A percentile compares a stretch with the other conserved stretches of the same genome.
Conservation (phyloP, 2,888 invertebrate genomes). For the Ctena decussata region DNA sequence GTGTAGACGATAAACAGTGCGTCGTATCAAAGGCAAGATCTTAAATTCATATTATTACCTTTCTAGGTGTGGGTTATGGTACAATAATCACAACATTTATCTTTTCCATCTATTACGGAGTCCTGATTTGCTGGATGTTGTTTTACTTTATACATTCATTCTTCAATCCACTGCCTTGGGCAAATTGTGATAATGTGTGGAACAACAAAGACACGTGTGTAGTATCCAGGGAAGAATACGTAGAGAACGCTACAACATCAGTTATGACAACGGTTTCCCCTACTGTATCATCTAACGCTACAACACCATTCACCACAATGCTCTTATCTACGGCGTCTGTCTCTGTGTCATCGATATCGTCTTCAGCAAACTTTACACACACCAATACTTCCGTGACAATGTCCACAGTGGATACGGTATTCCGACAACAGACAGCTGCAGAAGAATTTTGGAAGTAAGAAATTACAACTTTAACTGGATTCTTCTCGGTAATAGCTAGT, state of each 20-base stretch:
- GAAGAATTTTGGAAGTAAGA: conserved; percentile 54
- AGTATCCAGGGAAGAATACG: neutral
- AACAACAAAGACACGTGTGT: conserved; percentile 52
- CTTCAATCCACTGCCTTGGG: conserved; percentile 57
- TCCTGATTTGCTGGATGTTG: conserved; percentile 87
- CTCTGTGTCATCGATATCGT: neutral
- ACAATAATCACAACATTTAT: conserved; percentile 53
- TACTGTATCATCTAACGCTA: neutral
- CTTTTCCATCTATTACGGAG: conserved; percentile 88
- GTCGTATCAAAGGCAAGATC: too few species aligned
- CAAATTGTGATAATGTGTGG: conserved; percentile 60
- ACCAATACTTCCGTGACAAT: neutral
- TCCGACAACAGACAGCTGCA: conserved; percentile 32
- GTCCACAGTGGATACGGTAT: too few species aligned
- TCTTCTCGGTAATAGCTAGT: too few species aligned
- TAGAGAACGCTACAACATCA: neutral
- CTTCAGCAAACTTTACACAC: neutral
- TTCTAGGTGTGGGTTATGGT: conserved; percentile 56
- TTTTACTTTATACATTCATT: conserved; percentile 85
- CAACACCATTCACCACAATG: neutral
- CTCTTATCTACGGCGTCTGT: neutral
- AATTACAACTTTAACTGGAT: neutral
- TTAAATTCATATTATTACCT: too few species aligned
- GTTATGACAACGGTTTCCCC: neutral
- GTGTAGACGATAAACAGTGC: too few species aligned